Evolutionary conservation across 2,113 vertebrate species (phyloP).

Genomic region (Hippocampus guttulatus): DNA sequence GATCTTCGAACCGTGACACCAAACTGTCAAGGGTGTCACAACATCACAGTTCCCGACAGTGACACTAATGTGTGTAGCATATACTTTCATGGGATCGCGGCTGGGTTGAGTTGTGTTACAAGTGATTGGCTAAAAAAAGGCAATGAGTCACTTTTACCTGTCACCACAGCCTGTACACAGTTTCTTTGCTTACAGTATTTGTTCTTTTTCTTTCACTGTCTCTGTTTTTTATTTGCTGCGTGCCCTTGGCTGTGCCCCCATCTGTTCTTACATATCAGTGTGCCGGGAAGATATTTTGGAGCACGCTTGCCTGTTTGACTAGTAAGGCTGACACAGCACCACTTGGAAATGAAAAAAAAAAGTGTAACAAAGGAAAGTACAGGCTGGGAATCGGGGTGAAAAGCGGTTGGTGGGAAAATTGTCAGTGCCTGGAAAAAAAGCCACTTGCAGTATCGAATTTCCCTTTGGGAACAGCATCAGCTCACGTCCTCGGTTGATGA

Average conservation of each 20-base stretch:
- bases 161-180: slow-evolving; percentile 33
- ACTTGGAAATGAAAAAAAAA: slow-evolving; percentile 19
- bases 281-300: slow-evolving; percentile 55
- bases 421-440: not conserved
- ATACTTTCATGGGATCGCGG: not conserved
- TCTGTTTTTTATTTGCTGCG: slow-evolving; percentile 33
- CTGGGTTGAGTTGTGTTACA: slow-evolving; percentile 1
- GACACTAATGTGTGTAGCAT: not conserved
- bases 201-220: not conserved
- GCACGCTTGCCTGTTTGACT: slow-evolving; percentile 40
- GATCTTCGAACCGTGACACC: slow-evolving; percentile 70
- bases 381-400: not conserved
- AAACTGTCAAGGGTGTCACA: slow-evolving; percentile 79
- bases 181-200: slow-evolving; percentile 11
- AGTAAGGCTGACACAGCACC: slow-evolving; percentile 38
- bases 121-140: slow-evolving; percentile 23
- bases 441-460: slow-evolving; percentile 27
- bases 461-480: slow-evolving; percentile 38
- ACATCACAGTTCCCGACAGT: slow-evolving; percentile 59
- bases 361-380: slow-evolving; percentile 22
- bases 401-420: not conserved
- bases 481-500: slow-evolving; percentile 43
- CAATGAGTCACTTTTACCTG: slow-evolving; percentile 39
- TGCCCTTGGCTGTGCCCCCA: slow-evolving; percentile 36
- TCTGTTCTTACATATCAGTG: slow-evolving; percentile 45